phyloP scores from a whole-genome alignment of 2,888 invertebrate species.

The Lochmaea crataegi region DNA sequence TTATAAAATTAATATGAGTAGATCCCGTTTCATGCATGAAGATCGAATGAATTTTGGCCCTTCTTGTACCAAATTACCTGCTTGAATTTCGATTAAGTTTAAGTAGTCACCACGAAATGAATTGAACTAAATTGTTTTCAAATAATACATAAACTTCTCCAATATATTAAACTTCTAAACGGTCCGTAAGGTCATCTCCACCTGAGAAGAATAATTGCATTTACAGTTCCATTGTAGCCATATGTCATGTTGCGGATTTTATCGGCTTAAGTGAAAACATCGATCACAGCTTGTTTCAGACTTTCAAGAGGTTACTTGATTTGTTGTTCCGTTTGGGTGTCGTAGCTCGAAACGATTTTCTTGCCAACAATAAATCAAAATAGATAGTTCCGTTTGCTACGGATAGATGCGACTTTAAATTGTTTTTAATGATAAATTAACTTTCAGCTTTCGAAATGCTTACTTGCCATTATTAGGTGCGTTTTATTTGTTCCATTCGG shows the following conservation, averaged over 20 bases:
- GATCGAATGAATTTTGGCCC: too few species aligned
- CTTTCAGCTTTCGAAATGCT: neutral
- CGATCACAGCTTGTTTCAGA: constrained; percentile 22
- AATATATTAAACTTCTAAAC: neutral
- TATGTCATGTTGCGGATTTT: constrained; percentile 25
- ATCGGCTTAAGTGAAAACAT: constrained; percentile 29
- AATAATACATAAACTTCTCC: neutral
- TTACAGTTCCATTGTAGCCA: constrained; percentile 9
- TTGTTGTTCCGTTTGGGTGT: constrained; percentile 21
- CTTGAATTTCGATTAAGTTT: too few species aligned
- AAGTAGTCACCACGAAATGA: too few species aligned
- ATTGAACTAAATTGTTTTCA: too few species aligned
- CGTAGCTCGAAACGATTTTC: constrained; percentile 2
- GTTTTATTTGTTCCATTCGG: neutral
- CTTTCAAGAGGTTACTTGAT: constrained; percentile 26
- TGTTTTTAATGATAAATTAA: neutral
- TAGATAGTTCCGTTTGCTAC: neutral
- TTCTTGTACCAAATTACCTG: too few species aligned
- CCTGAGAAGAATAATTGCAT: constrained; percentile 15
- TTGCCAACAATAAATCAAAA: constrained; percentile 1
- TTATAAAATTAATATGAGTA: too few species aligned
- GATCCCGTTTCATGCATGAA: too few species aligned
- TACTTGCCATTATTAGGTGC: neutral
- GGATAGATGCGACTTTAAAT: neutral
- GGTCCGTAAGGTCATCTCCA: neutral